Evolutionary conservation across 2,113 vertebrate species (phyloP).

Genomic region (Malurus melanocephalus): DNA sequence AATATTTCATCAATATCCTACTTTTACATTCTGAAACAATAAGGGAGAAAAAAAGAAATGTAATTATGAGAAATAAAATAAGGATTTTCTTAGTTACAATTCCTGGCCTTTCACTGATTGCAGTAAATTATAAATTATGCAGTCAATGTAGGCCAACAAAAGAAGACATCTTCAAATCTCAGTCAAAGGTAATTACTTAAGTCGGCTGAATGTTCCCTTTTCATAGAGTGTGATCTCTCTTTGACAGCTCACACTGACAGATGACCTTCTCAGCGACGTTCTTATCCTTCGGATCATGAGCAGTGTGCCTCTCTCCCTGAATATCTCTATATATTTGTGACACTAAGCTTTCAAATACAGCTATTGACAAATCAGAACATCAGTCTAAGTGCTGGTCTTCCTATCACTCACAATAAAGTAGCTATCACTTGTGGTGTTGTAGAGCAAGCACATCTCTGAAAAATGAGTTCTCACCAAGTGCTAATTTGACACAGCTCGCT

Average conservation of each 20-base stretch:
- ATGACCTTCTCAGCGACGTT: conserved; percentile 92
- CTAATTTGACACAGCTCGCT: conserved; percentile 99
- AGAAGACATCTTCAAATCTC: conserved; percentile 97
- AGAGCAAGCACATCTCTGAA: conserved; percentile 87
- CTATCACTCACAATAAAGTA: conserved; percentile 97
- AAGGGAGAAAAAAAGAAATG: conserved; percentile 51
- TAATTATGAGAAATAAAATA: conserved; percentile 76
- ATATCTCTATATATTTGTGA: conserved; percentile 92
- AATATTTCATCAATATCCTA: conserved; percentile 36
- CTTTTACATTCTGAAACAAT: conserved; percentile 50
- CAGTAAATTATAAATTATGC: conserved; percentile 96
- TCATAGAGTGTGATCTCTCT: conserved; percentile 86
- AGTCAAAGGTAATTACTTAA: conserved; percentile 98
- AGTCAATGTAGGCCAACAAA: conserved; percentile 94
- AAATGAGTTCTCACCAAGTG: conserved; percentile 91
- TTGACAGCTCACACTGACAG: conserved; percentile 95
- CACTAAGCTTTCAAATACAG: conserved; percentile 85
- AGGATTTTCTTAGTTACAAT: conserved; percentile 79
- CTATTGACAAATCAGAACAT: conserved; percentile 93
- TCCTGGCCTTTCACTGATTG: conserved; percentile 78
- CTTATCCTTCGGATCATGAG: conserved; percentile 84
- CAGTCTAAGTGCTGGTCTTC: conserved; percentile 82
- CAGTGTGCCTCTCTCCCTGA: conserved; percentile 79
- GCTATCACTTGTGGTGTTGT: conserved; percentile 89
- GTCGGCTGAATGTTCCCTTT: conserved; percentile 85